A percentile compares a stretch with the other conserved stretches of the same genome.
Evolutionary conservation across 1,140 invertebrate species (phyloP).

Genomic region (Teleopsis dalmanni): DNA sequence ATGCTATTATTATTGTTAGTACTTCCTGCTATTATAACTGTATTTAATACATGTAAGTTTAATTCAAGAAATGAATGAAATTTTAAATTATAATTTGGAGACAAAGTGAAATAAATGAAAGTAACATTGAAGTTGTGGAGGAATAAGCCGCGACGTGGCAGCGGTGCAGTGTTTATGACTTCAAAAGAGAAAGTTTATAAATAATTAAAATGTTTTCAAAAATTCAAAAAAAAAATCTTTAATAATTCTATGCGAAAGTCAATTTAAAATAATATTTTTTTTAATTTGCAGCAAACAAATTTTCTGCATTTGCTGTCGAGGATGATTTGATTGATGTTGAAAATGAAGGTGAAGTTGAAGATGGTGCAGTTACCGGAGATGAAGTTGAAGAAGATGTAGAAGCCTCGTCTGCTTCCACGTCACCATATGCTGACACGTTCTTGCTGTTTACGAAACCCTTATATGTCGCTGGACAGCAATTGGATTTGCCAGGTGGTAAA

Average conservation of each 20-base stretch:
- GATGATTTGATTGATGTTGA: conserved; percentile 69
- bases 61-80: conserved; percentile 1
- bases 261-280: conserved; percentile 2
- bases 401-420: conserved; percentile 57
- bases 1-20: conserved; percentile 50
- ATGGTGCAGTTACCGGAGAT: conserved; percentile 53
- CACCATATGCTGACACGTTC: conserved; percentile 83
- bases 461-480: conserved; percentile 35
- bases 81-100: neutral
- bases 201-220: neutral
- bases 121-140: neutral
- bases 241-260: neutral
- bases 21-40: conserved; percentile 51
- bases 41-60: conserved; percentile 51
- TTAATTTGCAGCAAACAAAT: conserved; percentile 48
- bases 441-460: conserved; percentile 86
- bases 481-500: conserved; percentile 61
- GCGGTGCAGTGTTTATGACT: neutral
- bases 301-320: conserved; percentile 60
- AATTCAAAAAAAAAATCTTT: neutral
- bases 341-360: conserved; percentile 64
- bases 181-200: neutral
- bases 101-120: too few relatives aligned
- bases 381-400: conserved; percentile 63
- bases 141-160: conserved; percentile 6